phyloP scores from a whole-genome alignment of 92 coral and sea anemone genomes.

The Zoanthus gigantus region DNA sequence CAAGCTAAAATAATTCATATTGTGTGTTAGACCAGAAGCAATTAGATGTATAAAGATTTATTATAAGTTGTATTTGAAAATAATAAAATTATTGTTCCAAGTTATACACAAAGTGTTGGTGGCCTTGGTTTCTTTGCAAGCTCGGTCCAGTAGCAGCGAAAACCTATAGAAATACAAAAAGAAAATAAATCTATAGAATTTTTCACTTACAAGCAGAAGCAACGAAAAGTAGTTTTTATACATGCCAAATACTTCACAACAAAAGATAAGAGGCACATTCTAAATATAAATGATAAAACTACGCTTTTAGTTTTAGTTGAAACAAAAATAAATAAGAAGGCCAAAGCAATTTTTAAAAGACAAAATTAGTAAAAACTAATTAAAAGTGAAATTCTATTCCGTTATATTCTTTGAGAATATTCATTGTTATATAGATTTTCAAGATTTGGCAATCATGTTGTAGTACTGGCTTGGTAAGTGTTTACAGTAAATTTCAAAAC shows the following conservation, averaged over 20 bases:
- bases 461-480: neutral
- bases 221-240: neutral
- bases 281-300: too few species aligned
- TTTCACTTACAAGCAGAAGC: conserved; percentile 3
- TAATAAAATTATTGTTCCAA: neutral
- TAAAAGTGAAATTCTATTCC: neutral
- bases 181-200: neutral
- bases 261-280: neutral
- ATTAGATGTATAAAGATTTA: neutral
- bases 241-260: neutral
- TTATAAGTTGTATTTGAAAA: neutral
- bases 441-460: neutral
- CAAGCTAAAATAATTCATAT: neutral
- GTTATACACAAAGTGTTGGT: neutral
- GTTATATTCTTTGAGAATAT: neutral
- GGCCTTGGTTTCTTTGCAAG: conserved; percentile 5
- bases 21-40: neutral
- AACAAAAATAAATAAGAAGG: neutral
- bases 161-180: neutral
- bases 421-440: neutral
- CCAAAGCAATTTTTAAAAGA: neutral
- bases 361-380: neutral
- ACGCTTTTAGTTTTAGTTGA: neutral
- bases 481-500: neutral
- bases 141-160: neutral